These are phyloP conservation scores for Hippocampus barbouri DNA, from an alignment of 2,113 vertebrate species.

Conservation along the genomic window DNA sequence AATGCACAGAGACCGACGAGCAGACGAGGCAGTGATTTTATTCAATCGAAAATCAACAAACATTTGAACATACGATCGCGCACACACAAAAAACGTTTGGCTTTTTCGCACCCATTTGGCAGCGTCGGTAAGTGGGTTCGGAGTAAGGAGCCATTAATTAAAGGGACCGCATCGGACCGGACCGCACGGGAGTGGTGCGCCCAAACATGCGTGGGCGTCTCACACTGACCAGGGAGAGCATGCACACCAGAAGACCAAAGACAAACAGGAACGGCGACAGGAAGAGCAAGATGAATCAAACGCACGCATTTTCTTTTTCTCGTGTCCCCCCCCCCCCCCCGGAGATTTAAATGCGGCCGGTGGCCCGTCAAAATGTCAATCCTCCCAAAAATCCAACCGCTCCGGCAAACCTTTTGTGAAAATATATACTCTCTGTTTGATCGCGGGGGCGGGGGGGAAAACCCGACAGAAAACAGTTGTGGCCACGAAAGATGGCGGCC, in stretches of 20 bases:
- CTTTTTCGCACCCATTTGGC: constrained; percentile 66
- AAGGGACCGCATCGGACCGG: constrained; percentile 18
- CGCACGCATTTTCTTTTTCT: neutral
- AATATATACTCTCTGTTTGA: no score
- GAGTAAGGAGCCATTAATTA: constrained; percentile 29
- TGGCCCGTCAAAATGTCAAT: no score
- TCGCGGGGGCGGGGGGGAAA: no score
- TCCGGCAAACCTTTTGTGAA: no score
- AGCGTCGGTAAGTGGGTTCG: constrained; percentile 53
- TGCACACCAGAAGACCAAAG: neutral
- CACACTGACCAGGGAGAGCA: neutral
- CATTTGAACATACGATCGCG: constrained; percentile 49
- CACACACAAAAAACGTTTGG: constrained; percentile 62
- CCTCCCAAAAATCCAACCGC: no score
- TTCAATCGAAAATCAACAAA: constrained; percentile 62
- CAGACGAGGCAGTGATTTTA: constrained; percentile 32
- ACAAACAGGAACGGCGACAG: neutral
- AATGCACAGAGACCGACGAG: neutral
- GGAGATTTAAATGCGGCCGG: no score
- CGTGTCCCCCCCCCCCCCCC: no score
- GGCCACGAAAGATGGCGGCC: no score
- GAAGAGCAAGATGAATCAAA: neutral
- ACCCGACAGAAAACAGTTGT: no score
- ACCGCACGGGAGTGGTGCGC: neutral
- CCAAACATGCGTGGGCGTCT: constrained; percentile 5